These are phyloP conservation scores for Sinohyriopsis cumingii DNA, from an alignment of 2,888 invertebrate species.

Conservation along the genomic window DNA sequence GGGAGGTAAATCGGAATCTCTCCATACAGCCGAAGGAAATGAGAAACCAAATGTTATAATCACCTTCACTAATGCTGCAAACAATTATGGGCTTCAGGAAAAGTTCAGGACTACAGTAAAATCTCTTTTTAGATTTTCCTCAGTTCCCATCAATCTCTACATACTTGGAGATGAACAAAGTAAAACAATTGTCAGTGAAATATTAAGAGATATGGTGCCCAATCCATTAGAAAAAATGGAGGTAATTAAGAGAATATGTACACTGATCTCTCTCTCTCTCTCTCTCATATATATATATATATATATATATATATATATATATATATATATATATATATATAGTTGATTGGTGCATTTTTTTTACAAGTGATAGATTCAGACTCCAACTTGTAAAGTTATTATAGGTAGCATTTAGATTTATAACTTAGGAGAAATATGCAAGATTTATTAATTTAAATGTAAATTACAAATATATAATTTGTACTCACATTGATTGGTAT, in stretches of 20 bases:
- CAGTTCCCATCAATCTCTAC: constrained; percentile 42
- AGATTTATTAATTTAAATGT: no score
- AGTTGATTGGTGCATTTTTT: no score
- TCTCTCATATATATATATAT: no score
- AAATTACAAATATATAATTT: no score
- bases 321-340: no score
- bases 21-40: neutral
- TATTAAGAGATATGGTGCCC: constrained; percentile 32
- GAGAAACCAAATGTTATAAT: constrained; percentile 40
- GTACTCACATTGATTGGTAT: neutral
- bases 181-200: constrained; percentile 51
- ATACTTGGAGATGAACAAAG: constrained; percentile 66
- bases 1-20: neutral
- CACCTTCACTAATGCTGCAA: constrained; percentile 50
- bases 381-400: no score
- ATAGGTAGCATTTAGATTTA: no score
- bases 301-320: no score
- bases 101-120: constrained; percentile 47
- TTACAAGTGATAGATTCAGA: no score
- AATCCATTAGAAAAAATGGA: neutral
- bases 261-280: no score
- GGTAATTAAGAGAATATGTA: no score
- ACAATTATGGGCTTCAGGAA: constrained; percentile 37
- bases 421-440: no score
- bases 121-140: constrained; percentile 43